Percentiles rank a stretch among this genome's conserved stretches.
Evolutionary conservation across 2,797 vertebrate genomes (phyloP).

Genomic region (Chrosomus eos): DNA sequence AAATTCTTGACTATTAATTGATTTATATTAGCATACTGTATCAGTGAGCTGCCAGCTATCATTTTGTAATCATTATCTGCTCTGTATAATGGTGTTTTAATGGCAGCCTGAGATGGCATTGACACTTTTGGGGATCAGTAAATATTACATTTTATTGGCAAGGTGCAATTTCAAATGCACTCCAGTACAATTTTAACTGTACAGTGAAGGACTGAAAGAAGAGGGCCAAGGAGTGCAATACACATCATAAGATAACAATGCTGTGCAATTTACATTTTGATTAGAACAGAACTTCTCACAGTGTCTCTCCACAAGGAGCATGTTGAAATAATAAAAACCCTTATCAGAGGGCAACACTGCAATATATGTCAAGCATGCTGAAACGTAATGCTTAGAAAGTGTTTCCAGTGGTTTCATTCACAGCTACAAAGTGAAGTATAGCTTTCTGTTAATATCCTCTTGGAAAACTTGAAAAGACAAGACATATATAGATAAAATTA

Average conservation of each 20-base stretch:
- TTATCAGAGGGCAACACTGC: constrained; percentile 46
- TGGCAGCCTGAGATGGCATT: constrained; percentile 41
- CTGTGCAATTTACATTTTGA: constrained; percentile 53
- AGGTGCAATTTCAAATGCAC: constrained; percentile 50
- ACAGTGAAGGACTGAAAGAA: constrained; percentile 37
- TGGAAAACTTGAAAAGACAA: neutral
- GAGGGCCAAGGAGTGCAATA: constrained; percentile 49
- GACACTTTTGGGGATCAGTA: constrained; percentile 49
- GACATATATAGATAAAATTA: neutral
- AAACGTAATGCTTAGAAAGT: constrained; percentile 18
- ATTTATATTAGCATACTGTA: constrained; percentile 35
- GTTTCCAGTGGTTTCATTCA: constrained; percentile 38
- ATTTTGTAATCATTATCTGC: constrained; percentile 41
- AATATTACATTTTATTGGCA: constrained; percentile 53
- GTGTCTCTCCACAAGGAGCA: constrained; percentile 43
- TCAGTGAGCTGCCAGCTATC: constrained; percentile 39
- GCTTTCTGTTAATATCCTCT: constrained; percentile 41
- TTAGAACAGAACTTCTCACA: constrained; percentile 38
- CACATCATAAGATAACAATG: constrained; percentile 54
- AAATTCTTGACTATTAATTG: constrained; percentile 38
- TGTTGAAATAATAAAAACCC: constrained; percentile 48
- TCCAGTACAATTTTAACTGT: constrained; percentile 34
- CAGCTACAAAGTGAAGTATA: neutral
- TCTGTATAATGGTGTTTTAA: constrained; percentile 56
- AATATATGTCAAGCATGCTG: constrained; percentile 47